Evolutionary conservation across 1,140 invertebrate species (phyloP).

Genomic region (Microplitis demolitor): DNA sequence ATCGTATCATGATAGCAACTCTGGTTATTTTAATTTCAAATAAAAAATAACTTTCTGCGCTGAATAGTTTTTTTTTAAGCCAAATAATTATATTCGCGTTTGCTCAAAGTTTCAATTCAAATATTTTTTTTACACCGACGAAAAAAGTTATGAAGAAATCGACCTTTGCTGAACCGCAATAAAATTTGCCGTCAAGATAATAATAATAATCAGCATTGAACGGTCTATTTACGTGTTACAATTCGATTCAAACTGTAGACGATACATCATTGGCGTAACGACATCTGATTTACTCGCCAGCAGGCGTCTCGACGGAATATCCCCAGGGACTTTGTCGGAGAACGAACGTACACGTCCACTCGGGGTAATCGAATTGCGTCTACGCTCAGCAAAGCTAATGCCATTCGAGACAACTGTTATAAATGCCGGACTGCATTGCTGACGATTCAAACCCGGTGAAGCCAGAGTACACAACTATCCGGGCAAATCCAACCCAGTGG

Average conservation of each 20-base stretch:
- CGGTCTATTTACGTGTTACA: neutral
- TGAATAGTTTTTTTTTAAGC: no score
- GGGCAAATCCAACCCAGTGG: neutral
- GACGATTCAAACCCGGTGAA: neutral
- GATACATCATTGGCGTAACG: neutral
- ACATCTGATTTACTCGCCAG: conserved; percentile 15
- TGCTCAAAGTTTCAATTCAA: no score
- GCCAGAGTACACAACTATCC: neutral
- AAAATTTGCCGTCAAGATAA: no score
- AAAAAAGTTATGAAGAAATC: no score
- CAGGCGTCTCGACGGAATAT: conserved; percentile 2
- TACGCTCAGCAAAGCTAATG: conserved; percentile 20
- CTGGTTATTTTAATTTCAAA: no score
- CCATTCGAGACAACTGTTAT: conserved; percentile 24
- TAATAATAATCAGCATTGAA: no score
- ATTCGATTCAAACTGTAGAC: neutral
- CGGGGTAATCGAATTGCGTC: conserved; percentile 36
- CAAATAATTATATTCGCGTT: no score
- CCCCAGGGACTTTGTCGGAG: neutral
- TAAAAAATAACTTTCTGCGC: no score
- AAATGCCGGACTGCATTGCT: neutral
- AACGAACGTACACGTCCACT: conserved; percentile 33
- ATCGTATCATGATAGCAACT: no score
- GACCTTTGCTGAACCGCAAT: no score
- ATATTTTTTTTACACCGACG: no score